Evolutionary conservation across 2,888 invertebrate genomes (phyloP), one percentile per base, ranked within the genome.

Genomic region (Drosophila koepferae): DNA sequence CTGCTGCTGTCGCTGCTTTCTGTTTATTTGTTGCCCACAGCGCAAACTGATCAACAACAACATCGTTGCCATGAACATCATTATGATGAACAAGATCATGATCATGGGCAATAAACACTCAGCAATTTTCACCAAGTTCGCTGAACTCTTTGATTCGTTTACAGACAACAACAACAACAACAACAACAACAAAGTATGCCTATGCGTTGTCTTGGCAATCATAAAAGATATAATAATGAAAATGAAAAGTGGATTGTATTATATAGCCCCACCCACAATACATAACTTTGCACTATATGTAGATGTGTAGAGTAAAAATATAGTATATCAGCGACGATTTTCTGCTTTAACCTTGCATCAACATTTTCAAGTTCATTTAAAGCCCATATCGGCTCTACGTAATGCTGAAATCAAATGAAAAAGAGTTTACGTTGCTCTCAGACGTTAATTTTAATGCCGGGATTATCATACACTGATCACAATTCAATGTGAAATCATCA

Each of bases 111-210:
- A 67, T 61, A 82, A 87, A 82, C 75, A 82, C 67, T 84, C 83
- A 70, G 78, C 86, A 82, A 88, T 84, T 84, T 84, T 84, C 71
- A 68, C 75, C 71, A 63, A 75, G 83, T 82, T 83, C 84, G 81
- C 68, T 88, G 84, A 84, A 84, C 84, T 81, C 75, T 71, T 62
- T n/a, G 53, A 59, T 49, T 43, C 60, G 61, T 67, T 67, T 77
- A 67, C 49, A 46, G 62, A 63, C 77, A 66, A 65, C 74, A 74
- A 41, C n/a, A n/a, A n/a, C n/a, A n/a, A n/a, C n/a, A n/a, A n/a
- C n/a, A n/a, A n/a, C 55, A 43, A 38, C 36, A 40, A 40, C 40
- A 44, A 14, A 5, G 34, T 36, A 28, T 40, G 8, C 16, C 34
- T 71, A 54, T 61, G 60, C 38, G 54, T 40, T 72, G 59, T 63